Base-by-base conservation (phyloP, 2,113 vertebrate species). In the Lepus europaeus region DNA sequence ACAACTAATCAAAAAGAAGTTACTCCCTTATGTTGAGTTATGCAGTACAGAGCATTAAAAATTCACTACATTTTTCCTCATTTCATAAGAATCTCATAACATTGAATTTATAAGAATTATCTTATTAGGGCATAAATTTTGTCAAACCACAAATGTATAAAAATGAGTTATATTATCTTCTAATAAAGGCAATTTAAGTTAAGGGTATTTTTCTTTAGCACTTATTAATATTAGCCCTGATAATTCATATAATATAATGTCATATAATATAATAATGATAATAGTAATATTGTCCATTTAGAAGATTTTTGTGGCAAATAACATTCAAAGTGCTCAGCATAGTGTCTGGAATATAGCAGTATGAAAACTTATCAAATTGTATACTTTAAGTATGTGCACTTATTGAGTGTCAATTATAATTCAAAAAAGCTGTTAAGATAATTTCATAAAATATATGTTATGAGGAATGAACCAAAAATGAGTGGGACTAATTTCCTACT, bases 41-140 rank as follows among this genome's bases (percentile, higher is more conserved):
- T 29, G 25, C 16, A 36, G 29, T 29, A 2, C 23, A 87, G 9
- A 79, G 4, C 45, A 78, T 6, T 83, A 29, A 4, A 78, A 39
- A 72, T 49, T 79, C 63, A 73, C 33, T 51, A 33, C 16, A 9
- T 51, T 19, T 9, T 76, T 87, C 77, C 87, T 31, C 63, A 68
- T 96, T 95, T 20, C 7, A 29, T 1, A 0, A 74, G 29, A 82
- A 66, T 87, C 39, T 49, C 23, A 27, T 72, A 13, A 77, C 89
- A 76, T 51, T 51, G 13, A 63, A 77, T 74, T 82, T 81, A 70
- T 31, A 20, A 56, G 33, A 72, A 94, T 89, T 83, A 39, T 92
- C 70, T 69, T 76, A 39, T 17, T 49, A 76, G 16, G 63, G 5
- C 7, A 86, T 70, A 90, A 68, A 22, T 61, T 81, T 29, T 63